Percentiles rank a stretch among this genome's conserved stretches.
Conservation (phyloP, 1,140 invertebrate species). For the Sarcophaga peregrina region DNA sequence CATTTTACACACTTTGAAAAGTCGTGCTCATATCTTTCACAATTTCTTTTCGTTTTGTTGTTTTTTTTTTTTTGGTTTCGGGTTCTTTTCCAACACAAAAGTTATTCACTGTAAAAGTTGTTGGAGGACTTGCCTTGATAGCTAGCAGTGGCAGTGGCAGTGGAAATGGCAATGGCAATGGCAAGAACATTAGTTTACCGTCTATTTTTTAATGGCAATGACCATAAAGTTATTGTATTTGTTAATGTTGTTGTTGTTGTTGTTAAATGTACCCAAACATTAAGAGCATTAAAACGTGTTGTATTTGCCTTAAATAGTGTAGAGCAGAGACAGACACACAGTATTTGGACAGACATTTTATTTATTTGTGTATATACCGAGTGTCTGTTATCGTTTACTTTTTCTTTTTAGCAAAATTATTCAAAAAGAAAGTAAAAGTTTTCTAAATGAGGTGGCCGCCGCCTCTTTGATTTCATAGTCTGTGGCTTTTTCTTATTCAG, state of each 20-base stretch:
- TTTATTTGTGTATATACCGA: background rate
- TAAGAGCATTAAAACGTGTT: conserved; percentile 38
- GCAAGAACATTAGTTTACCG: background rate
- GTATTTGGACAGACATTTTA: background rate
- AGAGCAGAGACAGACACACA: background rate
- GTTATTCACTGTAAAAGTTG: background rate
- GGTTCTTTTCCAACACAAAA: background rate
- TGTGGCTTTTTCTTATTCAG: background rate
- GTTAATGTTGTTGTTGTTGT: conserved; percentile 2
- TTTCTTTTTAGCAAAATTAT: conserved; percentile 31
- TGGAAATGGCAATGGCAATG: background rate
- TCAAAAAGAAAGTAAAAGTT: conserved; percentile 35
- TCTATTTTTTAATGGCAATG: conserved; percentile 35
- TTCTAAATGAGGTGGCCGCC: background rate
- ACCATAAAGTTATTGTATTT: conserved; percentile 32
- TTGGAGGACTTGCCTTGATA: background rate
- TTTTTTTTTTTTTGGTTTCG: too few relatives aligned
- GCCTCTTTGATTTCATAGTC: background rate
- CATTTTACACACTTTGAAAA: conserved; percentile 23
- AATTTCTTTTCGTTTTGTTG: background rate
- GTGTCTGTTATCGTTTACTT: conserved; percentile 5
- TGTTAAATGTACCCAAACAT: conserved; percentile 18
- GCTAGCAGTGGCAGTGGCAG: background rate
- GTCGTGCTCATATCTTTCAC: conserved; percentile 20
- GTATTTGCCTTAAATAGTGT: conserved; percentile 29